Base-by-base conservation (phyloP, 2,113 vertebrate species). In the Erythrocercus mccallii region DNA sequence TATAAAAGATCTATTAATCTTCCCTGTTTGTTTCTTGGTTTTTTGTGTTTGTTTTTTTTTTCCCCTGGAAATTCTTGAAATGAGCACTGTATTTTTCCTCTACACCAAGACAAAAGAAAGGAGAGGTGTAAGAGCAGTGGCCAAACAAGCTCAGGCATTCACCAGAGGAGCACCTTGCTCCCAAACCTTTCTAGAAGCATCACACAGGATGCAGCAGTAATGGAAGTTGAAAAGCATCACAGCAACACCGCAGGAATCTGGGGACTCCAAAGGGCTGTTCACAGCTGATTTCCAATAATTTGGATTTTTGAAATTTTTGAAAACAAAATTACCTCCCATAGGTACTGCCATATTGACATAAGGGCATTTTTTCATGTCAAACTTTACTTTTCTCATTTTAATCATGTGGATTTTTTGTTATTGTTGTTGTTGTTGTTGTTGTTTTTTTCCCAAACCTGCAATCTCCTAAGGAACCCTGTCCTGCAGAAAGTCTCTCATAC, bases 121-220 rank as follows among this genome's bases (percentile, higher is more conserved):
- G 9, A 64, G 25, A 58, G 7, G 14, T 0, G 0, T 2, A 50
- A 66, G 19, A 79, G 16, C 27, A 37, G 23, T 30, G 45, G 30
- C 16, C 54, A 61, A 90, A 76, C 15, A 58, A 48, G 15, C 16
- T 57, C 66, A 57, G 28, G 62, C 9, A 27, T 10, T 20, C 11
- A 5, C 13, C 13, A 15, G 15, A 77, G 38, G 30, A 91, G 17
- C 28, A 12, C 1, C 8, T 12, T 28, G 11, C 10, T 79, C 19
- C 20, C n/a, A 21, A 1, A 37, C 16, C 11, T 53, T 35, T 8
- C 11, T 6, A 62, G 81, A 44, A 86, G 10, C 0, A 1, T 8
- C n/a, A 6, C 24, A 13, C 4, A 33, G 65, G 54, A 25, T 6
- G 10, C 12, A 31, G 35, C 24, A 91, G n/a, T n/a, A 37, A 3